A percentile compares a stretch with the other conserved stretches of the same genome.
Conservation (phyloP, 2,888 invertebrate species). For the Phyto melanocephala region DNA sequence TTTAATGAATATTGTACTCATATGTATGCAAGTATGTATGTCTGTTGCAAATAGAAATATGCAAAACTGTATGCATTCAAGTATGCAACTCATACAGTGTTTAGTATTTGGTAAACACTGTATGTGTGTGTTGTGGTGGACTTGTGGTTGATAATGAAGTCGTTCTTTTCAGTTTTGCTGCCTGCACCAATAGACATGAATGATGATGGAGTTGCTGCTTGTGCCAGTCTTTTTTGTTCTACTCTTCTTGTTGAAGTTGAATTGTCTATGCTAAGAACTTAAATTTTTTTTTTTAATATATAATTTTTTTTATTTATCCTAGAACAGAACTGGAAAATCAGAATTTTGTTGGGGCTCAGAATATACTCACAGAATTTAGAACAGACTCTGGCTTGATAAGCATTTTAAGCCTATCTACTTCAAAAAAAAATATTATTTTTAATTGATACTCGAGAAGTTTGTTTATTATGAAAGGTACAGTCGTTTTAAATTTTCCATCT, state of each 20-base stretch:
- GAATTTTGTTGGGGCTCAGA: too few species aligned
- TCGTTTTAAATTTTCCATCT: too few species aligned
- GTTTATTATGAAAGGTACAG: too few species aligned
- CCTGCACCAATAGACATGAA: slow-evolving; percentile 35
- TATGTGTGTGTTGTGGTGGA: neutral
- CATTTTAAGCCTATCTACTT: too few species aligned
- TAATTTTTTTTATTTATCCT: too few species aligned
- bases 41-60: slow-evolving; percentile 7
- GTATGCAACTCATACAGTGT: slow-evolving; percentile 22
- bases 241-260: slow-evolving; percentile 19
- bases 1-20: slow-evolving; percentile 30
- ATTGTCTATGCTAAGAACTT: slow-evolving; percentile 39
- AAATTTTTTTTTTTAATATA: neutral
- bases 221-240: neutral
- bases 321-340: too few species aligned
- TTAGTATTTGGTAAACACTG: neutral
- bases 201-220: slow-evolving; percentile 31
- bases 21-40: neutral
- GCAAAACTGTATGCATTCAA: neutral
- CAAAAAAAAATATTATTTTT: too few species aligned
- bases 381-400: too few species aligned
- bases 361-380: too few species aligned
- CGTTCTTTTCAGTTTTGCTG: slow-evolving; percentile 1
- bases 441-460: too few species aligned
- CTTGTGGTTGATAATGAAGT: slow-evolving; percentile 21